These are phyloP conservation scores for Crocallis elinguaria DNA, from an alignment of 2,888 invertebrate species.

Conservation along the genomic window DNA sequence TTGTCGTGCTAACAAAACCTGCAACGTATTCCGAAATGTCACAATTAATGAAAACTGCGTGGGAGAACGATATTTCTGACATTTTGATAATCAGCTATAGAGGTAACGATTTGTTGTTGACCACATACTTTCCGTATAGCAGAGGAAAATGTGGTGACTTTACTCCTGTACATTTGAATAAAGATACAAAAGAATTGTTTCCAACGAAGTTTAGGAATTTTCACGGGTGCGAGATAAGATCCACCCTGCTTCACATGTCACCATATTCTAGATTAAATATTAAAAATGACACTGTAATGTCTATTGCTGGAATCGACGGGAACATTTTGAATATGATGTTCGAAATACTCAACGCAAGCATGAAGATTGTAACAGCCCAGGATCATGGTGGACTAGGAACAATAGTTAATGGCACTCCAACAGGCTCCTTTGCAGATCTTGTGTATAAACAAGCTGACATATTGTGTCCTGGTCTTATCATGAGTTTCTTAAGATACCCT, in stretches of 20 bases:
- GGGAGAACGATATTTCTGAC: conserved; percentile 57
- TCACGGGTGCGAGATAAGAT: conserved; percentile 55
- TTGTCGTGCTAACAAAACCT: conserved; percentile 47
- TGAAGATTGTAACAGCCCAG: conserved; percentile 40
- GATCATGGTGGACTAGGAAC: conserved; percentile 42
- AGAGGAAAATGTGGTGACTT: conserved; percentile 51
- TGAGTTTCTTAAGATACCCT: conserved; percentile 45
- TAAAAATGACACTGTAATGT: conserved; percentile 42
- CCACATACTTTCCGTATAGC: conserved; percentile 59
- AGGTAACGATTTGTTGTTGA: conserved; percentile 36
- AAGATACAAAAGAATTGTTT: conserved; percentile 42
- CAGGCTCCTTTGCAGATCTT: conserved; percentile 50
- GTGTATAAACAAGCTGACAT: conserved; percentile 52
- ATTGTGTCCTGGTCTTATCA: conserved; percentile 46
- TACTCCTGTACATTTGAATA: conserved; percentile 44
- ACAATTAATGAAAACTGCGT: conserved; percentile 49
- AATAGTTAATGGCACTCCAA: conserved; percentile 43
- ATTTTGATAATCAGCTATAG: conserved; percentile 50
- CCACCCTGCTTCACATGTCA: conserved; percentile 40
- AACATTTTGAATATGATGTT: conserved; percentile 44
- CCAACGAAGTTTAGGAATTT: conserved; percentile 60
- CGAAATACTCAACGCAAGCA: conserved; percentile 52
- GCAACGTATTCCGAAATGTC: conserved; percentile 32
- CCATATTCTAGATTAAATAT: conserved; percentile 44
- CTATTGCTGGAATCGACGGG: conserved; percentile 54